Evolutionary conservation across 2,113 vertebrate genomes (phyloP).

Genomic region (Pseudopodoces humilis): DNA sequence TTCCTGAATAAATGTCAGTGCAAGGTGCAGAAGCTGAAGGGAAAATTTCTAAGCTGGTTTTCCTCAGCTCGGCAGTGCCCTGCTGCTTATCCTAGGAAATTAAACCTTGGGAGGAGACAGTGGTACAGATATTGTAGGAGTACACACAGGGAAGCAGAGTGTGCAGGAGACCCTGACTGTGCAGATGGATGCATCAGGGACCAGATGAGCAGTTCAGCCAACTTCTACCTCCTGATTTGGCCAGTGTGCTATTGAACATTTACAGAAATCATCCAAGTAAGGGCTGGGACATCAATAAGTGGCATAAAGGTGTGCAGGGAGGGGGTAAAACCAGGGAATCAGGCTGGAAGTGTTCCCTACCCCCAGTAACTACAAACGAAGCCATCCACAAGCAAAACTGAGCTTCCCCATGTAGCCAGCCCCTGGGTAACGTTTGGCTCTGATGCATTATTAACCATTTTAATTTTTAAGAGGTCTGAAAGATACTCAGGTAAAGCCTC

Average conservation of each 20-base stretch:
- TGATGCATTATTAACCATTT: conserved; percentile 43
- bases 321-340: background rate
- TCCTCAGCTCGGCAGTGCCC: background rate
- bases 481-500: conserved; percentile 12
- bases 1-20: background rate
- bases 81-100: background rate
- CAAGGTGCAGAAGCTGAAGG: background rate
- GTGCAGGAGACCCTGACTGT: background rate
- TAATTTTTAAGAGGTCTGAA: conserved; percentile 18
- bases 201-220: background rate
- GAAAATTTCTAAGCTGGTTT: background rate
- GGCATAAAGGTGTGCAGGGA: background rate
- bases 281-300: background rate
- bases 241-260: accelerated
- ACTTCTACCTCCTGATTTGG: background rate
- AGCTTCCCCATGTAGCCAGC: background rate
- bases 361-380: accelerated
- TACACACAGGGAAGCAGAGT: background rate
- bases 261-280: background rate
- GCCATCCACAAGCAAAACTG: background rate
- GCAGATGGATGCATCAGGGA: background rate
- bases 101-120: background rate
- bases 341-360: background rate
- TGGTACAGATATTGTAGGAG: background rate
- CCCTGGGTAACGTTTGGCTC: background rate